phyloP scores from a whole-genome alignment of 2,888 invertebrate genomes.

The Scaptomyza tumidula region DNA sequence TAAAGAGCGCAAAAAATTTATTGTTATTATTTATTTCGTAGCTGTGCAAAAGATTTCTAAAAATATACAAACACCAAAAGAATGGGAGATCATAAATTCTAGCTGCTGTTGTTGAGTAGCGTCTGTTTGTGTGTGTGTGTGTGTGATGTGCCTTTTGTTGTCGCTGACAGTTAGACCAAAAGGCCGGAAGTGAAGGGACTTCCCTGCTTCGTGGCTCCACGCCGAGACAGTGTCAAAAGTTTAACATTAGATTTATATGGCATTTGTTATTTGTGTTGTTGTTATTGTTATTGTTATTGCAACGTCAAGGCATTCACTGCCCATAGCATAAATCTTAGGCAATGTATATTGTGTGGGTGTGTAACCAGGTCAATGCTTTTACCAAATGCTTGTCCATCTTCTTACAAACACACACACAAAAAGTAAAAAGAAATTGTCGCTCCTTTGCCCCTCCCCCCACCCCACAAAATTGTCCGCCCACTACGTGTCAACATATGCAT shows the following conservation, averaged over 20 bases:
- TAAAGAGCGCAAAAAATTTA: constrained; percentile 53
- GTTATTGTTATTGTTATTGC: constrained; percentile 15
- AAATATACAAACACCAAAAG: constrained; percentile 47
- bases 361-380: constrained; percentile 75
- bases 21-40: constrained; percentile 71
- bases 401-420: neutral
- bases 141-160: constrained; percentile 57
- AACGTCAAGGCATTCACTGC: constrained; percentile 36
- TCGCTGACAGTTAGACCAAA: constrained; percentile 52
- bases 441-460: constrained; percentile 35
- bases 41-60: constrained; percentile 53
- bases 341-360: constrained; percentile 27
- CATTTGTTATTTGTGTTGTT: constrained; percentile 40
- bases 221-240: constrained; percentile 72
- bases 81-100: constrained; percentile 64
- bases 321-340: constrained; percentile 52
- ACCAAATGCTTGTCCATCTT: constrained; percentile 52
- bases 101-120: constrained; percentile 22
- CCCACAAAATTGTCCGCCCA: constrained; percentile 16
- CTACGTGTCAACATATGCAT: constrained; percentile 38
- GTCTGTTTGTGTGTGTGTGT: constrained; percentile 11
- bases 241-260: constrained; percentile 73
- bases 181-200: constrained; percentile 53
- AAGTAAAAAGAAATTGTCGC: constrained; percentile 29
- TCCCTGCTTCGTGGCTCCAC: constrained; percentile 49